Evolutionary conservation across 2,113 vertebrate genomes (phyloP).

Genomic region (Elachura formosa): DNA sequence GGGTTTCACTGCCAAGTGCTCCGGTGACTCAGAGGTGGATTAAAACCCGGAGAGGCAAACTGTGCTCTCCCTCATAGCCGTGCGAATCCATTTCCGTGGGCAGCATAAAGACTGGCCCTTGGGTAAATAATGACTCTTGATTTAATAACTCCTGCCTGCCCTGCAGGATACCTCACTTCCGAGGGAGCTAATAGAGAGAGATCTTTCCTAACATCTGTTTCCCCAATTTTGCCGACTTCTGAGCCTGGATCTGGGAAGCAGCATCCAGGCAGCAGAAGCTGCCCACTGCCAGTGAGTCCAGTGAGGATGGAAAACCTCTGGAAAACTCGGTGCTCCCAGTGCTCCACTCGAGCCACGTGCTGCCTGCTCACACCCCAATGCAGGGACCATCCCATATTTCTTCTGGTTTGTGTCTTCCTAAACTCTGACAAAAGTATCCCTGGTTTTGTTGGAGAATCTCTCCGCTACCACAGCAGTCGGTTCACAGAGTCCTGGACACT

Average conservation of each 20-base stretch:
- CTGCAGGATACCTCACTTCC: neutral
- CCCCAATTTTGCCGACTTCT: neutral
- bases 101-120: neutral
- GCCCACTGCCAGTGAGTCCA: accelerated
- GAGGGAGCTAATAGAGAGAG: neutral
- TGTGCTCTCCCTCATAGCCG: neutral
- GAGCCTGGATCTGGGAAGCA: neutral
- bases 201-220: neutral
- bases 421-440: neutral
- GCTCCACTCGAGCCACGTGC: accelerated
- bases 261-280: neutral
- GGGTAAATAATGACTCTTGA: slow-evolving; percentile 6
- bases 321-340: accelerated
- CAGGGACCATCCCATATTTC: accelerated
- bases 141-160: neutral
- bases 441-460: neutral
- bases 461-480: accelerated
- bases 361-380: accelerated
- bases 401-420: accelerated
- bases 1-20: neutral
- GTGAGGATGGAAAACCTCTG: neutral
- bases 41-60: neutral
- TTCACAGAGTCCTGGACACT: neutral
- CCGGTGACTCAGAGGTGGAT: neutral
- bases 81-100: neutral